These are phyloP conservation scores for Entomobrya proxima DNA, from an alignment of 2,888 invertebrate species.

Conservation along the genomic window DNA sequence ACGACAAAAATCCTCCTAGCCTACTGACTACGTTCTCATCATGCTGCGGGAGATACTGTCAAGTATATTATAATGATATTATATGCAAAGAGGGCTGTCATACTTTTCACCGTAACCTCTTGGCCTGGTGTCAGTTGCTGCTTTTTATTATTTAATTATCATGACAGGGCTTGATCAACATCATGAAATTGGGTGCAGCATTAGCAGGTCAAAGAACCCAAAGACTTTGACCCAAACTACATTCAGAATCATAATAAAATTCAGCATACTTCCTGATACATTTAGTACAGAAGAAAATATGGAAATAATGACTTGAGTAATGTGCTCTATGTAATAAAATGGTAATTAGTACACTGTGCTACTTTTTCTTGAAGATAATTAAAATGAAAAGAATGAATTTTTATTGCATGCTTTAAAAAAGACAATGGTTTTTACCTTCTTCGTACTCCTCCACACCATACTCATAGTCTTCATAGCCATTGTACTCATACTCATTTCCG, in stretches of 20 bases:
- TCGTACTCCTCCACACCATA: slow-evolving; percentile 75
- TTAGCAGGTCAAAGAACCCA: slow-evolving; percentile 74
- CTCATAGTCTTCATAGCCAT: slow-evolving; percentile 73
- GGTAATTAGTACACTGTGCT: neutral
- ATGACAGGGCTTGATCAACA: slow-evolving; percentile 66
- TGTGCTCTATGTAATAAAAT: neutral
- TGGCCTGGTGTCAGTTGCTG: slow-evolving; percentile 69
- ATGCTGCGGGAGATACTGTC: too few relatives aligned
- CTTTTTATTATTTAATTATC: slow-evolving; percentile 64
- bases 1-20: slow-evolving; percentile 19
- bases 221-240: slow-evolving; percentile 71
- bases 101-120: slow-evolving; percentile 67
- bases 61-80: too few relatives aligned
- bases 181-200: slow-evolving; percentile 74
- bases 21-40: slow-evolving; percentile 9
- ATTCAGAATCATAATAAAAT: slow-evolving; percentile 44
- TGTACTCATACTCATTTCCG: slow-evolving; percentile 71
- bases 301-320: neutral
- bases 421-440: slow-evolving; percentile 70
- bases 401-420: neutral
- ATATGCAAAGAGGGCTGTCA: slow-evolving; percentile 60
- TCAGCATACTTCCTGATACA: slow-evolving; percentile 59
- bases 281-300: too few relatives aligned
- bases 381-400: neutral
- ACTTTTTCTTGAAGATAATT: neutral